Base-by-base conservation (phyloP, 2,797 vertebrate species). In the Urocyon cinereoargenteus region DNA sequence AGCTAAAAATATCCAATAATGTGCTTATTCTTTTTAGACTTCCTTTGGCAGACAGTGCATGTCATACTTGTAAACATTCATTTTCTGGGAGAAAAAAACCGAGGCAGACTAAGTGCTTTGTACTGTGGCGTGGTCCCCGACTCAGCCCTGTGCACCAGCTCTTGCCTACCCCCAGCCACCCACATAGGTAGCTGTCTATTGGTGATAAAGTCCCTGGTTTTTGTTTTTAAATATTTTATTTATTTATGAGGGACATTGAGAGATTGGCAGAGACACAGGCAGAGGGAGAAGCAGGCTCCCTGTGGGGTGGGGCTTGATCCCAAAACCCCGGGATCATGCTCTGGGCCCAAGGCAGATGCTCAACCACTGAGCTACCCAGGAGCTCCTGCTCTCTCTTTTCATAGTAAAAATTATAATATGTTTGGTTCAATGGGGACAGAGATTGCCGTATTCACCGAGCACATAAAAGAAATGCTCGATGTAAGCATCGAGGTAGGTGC, bases 1-100 rank as follows among this genome's bases (percentile, higher is more conserved):
- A 89, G 72, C 98, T 98, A 98, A 98, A 98, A 98, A 98, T 98
- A 98, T 12, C 97, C 86, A 96, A 51, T 97, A 93, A 90, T 95
- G 84, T 95, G 92, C 96, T 95, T 98, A 72, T 96, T 79, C 82
- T 91, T 97, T 94, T 91, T 78, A 51, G 4, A 51, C 86, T 96
- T 97, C 62, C 77, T 97, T 98, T 98, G 97, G 96, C 98, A 93
- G 96, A 95, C 9, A 51, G 92, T 92, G 97, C 82, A 62, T 97
- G 96, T 96, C 96, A 64, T 66, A 93, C 89, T 96, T 96, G 64
- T 98, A 98, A 98, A 98, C 95, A 94, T 79, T 98, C 93, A 22
- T 97, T 15, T 94, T 97, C 82, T 88, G 82, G 91, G 84, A 83
- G 82, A n/a, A 79, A 79, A 82, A 91, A 88, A 70, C 15, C 1